These are phyloP conservation scores for Rhadinocentrus ornatus DNA, from an alignment of 2,797 vertebrate species.

Conservation along the genomic window DNA sequence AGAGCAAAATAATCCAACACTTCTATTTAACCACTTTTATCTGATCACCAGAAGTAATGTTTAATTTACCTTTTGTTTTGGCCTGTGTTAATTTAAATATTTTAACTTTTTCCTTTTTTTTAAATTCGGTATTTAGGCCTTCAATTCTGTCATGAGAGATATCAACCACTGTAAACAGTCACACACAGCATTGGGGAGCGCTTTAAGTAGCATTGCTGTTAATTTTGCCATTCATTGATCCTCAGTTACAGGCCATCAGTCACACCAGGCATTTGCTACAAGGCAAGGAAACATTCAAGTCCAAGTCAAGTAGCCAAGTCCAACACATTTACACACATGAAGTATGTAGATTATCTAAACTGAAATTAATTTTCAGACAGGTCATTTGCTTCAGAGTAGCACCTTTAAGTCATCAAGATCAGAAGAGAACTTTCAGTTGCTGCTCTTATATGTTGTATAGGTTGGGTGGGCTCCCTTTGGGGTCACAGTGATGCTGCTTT, in stretches of 20 bases:
- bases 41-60: too few species aligned
- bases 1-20: too few species aligned
- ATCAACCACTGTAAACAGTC: too few species aligned
- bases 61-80: too few species aligned
- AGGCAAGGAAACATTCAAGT: background rate
- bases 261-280: background rate
- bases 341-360: background rate
- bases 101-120: too few species aligned
- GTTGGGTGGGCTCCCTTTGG: slow-evolving; percentile 17
- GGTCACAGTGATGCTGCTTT: slow-evolving; percentile 20
- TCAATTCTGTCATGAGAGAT: too few species aligned
- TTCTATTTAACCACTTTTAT: too few species aligned
- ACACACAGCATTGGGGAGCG: too few species aligned
- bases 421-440: slow-evolving; percentile 21
- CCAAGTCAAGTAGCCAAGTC: too few species aligned
- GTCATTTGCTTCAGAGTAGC: slow-evolving; percentile 43
- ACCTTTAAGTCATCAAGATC: slow-evolving; percentile 45
- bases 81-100: too few species aligned
- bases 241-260: background rate
- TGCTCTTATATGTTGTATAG: slow-evolving; percentile 28
- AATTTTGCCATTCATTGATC: background rate
- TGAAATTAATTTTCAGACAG: slow-evolving; percentile 7
- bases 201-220: too few species aligned
- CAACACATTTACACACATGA: background rate
- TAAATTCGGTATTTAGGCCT: too few species aligned